Evolutionary conservation across 2,113 vertebrate species (phyloP).

Genomic region (Cheilinus undulatus): DNA sequence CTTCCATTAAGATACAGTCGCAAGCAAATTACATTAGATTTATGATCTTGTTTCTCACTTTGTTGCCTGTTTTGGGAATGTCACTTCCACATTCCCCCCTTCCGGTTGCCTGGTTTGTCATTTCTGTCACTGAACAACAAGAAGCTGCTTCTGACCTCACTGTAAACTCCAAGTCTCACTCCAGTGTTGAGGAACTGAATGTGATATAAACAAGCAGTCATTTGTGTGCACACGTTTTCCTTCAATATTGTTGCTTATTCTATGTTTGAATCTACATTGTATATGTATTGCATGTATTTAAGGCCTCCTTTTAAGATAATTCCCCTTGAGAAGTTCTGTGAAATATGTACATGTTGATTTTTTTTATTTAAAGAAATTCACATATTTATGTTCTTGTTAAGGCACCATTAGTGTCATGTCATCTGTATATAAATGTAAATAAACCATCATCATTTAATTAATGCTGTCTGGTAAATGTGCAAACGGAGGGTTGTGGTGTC

Average conservation of each 20-base stretch:
- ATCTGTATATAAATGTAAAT: slow-evolving; percentile 81
- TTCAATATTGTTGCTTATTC: slow-evolving; percentile 41
- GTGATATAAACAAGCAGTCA: slow-evolving; percentile 21
- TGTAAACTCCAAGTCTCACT: neutral
- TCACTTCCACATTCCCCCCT: neutral
- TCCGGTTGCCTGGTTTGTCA: neutral
- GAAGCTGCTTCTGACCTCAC: slow-evolving; percentile 5
- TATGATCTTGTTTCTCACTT: slow-evolving; percentile 30
- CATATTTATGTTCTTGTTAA: slow-evolving; percentile 60
- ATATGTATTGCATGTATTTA: slow-evolving; percentile 64
- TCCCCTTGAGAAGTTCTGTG: slow-evolving; percentile 42
- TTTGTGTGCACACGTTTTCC: slow-evolving; percentile 16
- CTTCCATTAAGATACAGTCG: slow-evolving; percentile 4
- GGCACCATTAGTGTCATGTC: slow-evolving; percentile 32
- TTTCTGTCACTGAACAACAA: neutral
- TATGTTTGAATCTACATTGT: slow-evolving; percentile 21
- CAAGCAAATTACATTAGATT: slow-evolving; percentile 1
- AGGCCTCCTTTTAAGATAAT: slow-evolving; percentile 54
- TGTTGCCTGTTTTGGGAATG: slow-evolving; percentile 36
- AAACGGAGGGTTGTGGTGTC: neutral
- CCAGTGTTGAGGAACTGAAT: neutral
- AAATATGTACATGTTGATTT: slow-evolving; percentile 50
- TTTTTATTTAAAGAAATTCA: slow-evolving; percentile 23
- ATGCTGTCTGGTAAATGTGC: neutral
- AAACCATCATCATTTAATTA: slow-evolving; percentile 69